Evolutionary conservation across 2,113 vertebrate genomes (phyloP).

Genomic region (Cheilinus undulatus): DNA sequence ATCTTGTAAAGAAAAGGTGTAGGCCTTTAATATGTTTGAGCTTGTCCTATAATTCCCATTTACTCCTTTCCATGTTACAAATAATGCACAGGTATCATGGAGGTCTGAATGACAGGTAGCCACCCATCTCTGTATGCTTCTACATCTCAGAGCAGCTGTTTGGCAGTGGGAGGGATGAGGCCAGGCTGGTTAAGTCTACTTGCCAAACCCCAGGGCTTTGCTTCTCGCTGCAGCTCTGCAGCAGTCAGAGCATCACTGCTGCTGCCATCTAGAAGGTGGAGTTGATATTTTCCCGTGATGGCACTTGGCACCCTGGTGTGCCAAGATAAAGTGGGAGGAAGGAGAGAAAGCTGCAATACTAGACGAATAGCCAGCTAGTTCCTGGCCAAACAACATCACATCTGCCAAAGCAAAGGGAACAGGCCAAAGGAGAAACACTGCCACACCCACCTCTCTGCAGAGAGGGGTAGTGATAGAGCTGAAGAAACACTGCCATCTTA

Average conservation of each 20-base stretch:
- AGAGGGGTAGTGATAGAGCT: constrained; percentile 18
- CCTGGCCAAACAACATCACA: constrained; percentile 34
- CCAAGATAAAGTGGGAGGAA: constrained; percentile 13
- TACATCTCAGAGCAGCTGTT: constrained; percentile 56
- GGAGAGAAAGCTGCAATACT: constrained; percentile 27
- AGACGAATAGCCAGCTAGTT: constrained; percentile 30
- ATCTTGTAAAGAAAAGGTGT: not conserved
- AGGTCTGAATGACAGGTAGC: constrained; percentile 38
- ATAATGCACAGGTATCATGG: constrained; percentile 38
- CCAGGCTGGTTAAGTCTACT: constrained; percentile 15
- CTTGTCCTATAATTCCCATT: not conserved
- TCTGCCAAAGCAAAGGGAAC: constrained; percentile 47
- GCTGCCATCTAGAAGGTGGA: constrained; percentile 48
- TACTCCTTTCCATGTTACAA: constrained; percentile 1
- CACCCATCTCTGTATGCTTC: constrained; percentile 38
- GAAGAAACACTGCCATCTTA: not conserved
- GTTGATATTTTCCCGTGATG: constrained; percentile 53
- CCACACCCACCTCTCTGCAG: constrained; percentile 35
- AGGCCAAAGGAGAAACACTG: constrained; percentile 18
- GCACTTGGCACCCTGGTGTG: constrained; percentile 45
- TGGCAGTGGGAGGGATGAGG: constrained; percentile 41
- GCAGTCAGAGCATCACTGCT: constrained; percentile 2
- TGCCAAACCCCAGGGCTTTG: constrained; percentile 59
- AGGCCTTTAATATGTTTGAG: not conserved
- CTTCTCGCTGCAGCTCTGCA: constrained; percentile 43